phyloP scores from a whole-genome alignment of 1,140 invertebrate species.

The Grapholita molesta region DNA sequence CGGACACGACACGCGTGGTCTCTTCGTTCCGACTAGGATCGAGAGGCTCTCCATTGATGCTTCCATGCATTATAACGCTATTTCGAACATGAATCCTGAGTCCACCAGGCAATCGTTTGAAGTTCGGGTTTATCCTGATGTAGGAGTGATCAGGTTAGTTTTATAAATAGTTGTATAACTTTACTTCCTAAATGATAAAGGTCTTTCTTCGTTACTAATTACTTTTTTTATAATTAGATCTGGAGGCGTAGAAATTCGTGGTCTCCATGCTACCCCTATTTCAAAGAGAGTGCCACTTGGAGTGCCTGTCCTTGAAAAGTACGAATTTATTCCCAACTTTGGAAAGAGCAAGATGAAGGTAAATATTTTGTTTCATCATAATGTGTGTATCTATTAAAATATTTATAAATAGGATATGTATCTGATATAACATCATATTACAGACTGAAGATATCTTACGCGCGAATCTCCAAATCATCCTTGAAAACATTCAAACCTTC shows the following conservation, averaged over 20 bases:
- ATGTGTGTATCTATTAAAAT: neutral
- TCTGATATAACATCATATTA: conserved; percentile 22
- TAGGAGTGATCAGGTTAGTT: conserved; percentile 67
- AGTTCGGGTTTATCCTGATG: conserved; percentile 63
- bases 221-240: conserved; percentile 68
- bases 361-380: conserved; percentile 10
- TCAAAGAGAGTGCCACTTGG: conserved; percentile 81
- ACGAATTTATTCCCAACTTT: conserved; percentile 86
- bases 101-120: conserved; percentile 64
- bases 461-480: conserved; percentile 83
- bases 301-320: conserved; percentile 85
- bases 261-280: conserved; percentile 89
- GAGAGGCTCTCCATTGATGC: conserved; percentile 89
- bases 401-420: neutral
- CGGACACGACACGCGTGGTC: conserved; percentile 83
- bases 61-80: conserved; percentile 80
- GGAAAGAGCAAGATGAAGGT: conserved; percentile 58
- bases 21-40: conserved; percentile 92
- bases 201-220: no score
- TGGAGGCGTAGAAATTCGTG: conserved; percentile 91
- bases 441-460: conserved; percentile 77
- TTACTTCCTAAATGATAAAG: no score
- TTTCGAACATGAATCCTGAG: conserved; percentile 75
- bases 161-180: neutral
- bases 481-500: conserved; percentile 86